Conservation (phyloP, 2,113 vertebrate species). For the Callionymus lyra region DNA sequence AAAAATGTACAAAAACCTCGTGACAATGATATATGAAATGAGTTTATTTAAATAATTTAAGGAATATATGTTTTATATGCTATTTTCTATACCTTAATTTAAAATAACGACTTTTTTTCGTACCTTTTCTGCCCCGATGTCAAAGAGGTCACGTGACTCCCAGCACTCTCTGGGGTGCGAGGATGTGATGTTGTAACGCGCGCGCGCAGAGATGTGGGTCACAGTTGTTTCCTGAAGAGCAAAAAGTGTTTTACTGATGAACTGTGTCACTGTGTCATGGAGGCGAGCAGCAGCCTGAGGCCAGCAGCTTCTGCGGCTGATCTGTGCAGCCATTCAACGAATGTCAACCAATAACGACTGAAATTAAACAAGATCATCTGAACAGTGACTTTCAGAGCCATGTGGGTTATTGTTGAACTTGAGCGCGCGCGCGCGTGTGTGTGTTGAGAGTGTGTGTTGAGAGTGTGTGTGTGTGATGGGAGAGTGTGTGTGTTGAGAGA, state of each 20-base stretch:
- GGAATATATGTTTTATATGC: slow-evolving; percentile 79
- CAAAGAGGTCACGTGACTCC: slow-evolving; percentile 51
- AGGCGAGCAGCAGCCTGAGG: slow-evolving; percentile 60
- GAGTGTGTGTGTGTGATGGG: slow-evolving; percentile 6
- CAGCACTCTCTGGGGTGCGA: slow-evolving; percentile 64
- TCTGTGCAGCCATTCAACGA: slow-evolving; percentile 63
- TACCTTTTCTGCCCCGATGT: slow-evolving; percentile 55
- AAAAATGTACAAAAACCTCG: slow-evolving; percentile 70
- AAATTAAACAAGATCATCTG: slow-evolving; percentile 68
- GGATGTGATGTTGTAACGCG: slow-evolving; percentile 74
- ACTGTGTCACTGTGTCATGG: slow-evolving; percentile 73
- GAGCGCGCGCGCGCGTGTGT: slow-evolving; percentile 45
- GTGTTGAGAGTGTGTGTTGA: background rate
- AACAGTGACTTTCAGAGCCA: slow-evolving; percentile 52
- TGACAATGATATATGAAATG: slow-evolving; percentile 73
- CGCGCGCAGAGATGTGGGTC: slow-evolving; percentile 71
- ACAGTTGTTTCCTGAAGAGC: slow-evolving; percentile 71
- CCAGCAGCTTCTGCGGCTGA: slow-evolving; percentile 69
- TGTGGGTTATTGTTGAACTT: slow-evolving; percentile 66
- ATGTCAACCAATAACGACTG: slow-evolving; percentile 72
- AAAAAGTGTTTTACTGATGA: slow-evolving; percentile 69
- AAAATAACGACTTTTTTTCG: slow-evolving; percentile 64
- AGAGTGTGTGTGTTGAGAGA: slow-evolving; percentile 13
- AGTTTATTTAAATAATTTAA: slow-evolving; percentile 79
- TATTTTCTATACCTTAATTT: slow-evolving; percentile 78